Percentiles rank a stretch among this genome's conserved stretches.
Conservation (phyloP, 2,888 invertebrate genomes). For the Pherbina coryleti region DNA sequence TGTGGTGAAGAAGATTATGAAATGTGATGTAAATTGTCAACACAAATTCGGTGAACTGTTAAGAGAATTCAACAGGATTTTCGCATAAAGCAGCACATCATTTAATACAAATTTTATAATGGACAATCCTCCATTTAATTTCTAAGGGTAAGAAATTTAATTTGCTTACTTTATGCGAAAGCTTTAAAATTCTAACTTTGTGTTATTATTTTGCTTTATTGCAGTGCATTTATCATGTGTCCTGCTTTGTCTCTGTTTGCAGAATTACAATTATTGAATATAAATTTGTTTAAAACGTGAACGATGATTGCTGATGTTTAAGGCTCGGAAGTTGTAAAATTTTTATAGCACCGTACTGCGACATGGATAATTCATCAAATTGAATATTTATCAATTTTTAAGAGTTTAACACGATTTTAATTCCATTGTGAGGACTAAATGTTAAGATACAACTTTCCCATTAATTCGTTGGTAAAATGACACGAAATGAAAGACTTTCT, state of each 20-base stretch:
- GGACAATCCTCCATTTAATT: not conserved
- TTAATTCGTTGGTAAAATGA: no score
- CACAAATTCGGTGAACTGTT: not conserved
- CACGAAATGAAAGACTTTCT: no score
- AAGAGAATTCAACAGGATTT: not conserved
- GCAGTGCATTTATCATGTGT: slow-evolving; percentile 14
- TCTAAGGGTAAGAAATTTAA: not conserved
- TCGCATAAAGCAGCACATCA: not conserved
- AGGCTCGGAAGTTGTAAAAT: not conserved
- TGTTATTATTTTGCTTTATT: not conserved
- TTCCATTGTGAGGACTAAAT: no score
- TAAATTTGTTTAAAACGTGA: not conserved
- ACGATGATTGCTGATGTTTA: not conserved
- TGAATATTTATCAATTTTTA: no score
- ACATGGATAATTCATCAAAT: no score
- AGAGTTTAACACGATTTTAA: no score
- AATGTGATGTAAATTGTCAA: not conserved
- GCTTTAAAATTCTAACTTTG: not conserved
- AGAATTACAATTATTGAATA: slow-evolving; percentile 4
- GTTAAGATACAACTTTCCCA: no score
- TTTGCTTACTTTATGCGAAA: not conserved
- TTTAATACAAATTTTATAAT: not conserved
- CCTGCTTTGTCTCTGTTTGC: slow-evolving; percentile 31
- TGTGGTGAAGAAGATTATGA: slow-evolving; percentile 13
- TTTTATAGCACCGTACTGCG: no score